Base-by-base conservation (phyloP, 2,113 vertebrate species). In the Lota lota region DNA sequence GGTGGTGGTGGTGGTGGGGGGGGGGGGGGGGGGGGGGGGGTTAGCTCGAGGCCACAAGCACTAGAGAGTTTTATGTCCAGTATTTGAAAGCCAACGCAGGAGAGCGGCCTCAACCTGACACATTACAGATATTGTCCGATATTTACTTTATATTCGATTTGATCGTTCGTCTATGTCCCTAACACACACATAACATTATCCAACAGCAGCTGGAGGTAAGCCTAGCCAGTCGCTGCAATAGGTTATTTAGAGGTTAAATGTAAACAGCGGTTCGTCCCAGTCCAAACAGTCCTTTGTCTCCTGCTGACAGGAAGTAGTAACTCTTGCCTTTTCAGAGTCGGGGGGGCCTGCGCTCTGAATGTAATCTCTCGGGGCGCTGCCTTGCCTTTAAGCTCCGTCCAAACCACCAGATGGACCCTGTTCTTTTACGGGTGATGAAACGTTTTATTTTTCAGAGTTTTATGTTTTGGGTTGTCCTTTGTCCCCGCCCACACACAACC, bases 251-350 rank as follows among this genome's bases (percentile, higher is more conserved):
- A 75, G 70, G 67, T 79, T 67, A 77, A 75, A 74, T 61, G 70
- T 83, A 88, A 88, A 88, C 73, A 83, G 19, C 33, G 47, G 74
- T 72, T 72, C 56, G 60, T 62, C 22, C 24, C 64, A 74, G 64
- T 77, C 74, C 78, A 88, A 85, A 89, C 75, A 83, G 58, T 20
- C 67, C 67, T 79, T 85, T 76, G 81, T 79, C 68, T 81, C 15
- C 10, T 61, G 24, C 56, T 73, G 69, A 66, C 77, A 83, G 82
- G 80, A 90, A 80, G 75, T 64, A 67, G 61, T 78, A 80, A 75
- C 71, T 89, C 82, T 79, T 79, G 19, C 7, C 33, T 69, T 83
- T 79, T 88, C 78, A 68, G 33, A 74, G 68, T 19, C 24, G 4
- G 19, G 51, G 66, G n/a, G n/a, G n/a, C n/a, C 22, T 5, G 40